Evolutionary conservation across 2,113 vertebrate species (phyloP), one percentile per base, ranked within the genome.

Genomic region (Phocoena phocoena): DNA sequence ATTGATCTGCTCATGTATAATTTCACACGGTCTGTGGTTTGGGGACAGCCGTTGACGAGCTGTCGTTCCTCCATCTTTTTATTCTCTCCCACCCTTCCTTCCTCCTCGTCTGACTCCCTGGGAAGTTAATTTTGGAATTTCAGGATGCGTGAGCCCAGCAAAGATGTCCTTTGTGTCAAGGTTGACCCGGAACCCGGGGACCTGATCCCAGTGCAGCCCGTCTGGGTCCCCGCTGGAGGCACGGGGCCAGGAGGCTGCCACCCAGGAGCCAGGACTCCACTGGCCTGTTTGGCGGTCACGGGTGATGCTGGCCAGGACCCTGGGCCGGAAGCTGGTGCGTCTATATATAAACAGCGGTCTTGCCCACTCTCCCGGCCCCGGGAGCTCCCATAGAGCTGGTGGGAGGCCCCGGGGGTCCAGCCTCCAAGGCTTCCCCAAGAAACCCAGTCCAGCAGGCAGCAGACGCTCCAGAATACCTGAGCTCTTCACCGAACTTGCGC

Each of bases 11-110:
- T 41, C 3, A 2, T 25, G 8, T 84, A 53, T 47, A n/a, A 36
- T 1, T 8, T 60, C 44, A 23, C 81, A 1, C 0, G 21, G 14
- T 17, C 84, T 15, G 62, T 8, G 55, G n/a, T 13, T 0, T n/a
- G 14, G 68, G 90, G 88, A 18, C 1, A 1, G 53, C 28, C 0
- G 17, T 31, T 8, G 82, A 50, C 8, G 1, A 0, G 21, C 25
- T 5, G 8, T 0, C 18, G 2, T 28, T 9, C 44, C 7, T 1
- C 0, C 1, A 0, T 1, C 1, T 93, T 33, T 5, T 12, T 8
- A 1, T 58, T 9, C 1, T 33, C 0, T 1, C 7, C 77, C 21
- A 17, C 44, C 33, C 18, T 36, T 5, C 44, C 67, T 53, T 87
- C 36, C 14, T 36, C 71, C 38, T 15, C 12, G 0, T 15, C 60